Base-by-base conservation (phyloP, 2,113 vertebrate species). In the Ctenodactylus gundi region DNA sequence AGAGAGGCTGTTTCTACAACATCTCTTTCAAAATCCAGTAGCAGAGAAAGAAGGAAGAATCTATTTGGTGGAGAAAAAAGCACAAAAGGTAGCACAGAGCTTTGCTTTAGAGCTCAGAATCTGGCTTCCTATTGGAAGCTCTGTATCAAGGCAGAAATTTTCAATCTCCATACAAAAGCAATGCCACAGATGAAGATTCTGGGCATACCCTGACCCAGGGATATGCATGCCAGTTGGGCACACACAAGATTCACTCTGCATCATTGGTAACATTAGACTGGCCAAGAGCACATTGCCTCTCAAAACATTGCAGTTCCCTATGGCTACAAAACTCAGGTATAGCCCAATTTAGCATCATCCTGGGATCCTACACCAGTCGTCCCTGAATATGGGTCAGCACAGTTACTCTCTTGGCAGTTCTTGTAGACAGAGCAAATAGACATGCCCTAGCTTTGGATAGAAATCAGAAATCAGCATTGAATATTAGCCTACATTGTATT, bases 1-100 rank as follows among this genome's bases (percentile, higher is more conserved):
- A n/a, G 51, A n/a, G 23, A 57, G n/a, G 13, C 4, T 83, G 11
- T 60, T 46, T 82, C n/a, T 9, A n/a, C 46, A 27, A 39, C 14
- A 17, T 4, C 46, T 62, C 10, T 57, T 1, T 14, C 23, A 34
- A 53, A 21, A 4, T 55, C n/a, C 31, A 13, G 25, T 2, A 41
- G 34, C 12, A 34, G 3, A 41, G 12, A 20, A 1, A 17, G 9
- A 14, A 44, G 8, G 9, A 41, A 31, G 46, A 46, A 7, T 68
- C 6, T 23, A 67, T 6, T 18, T 17, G 23, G 1, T 3, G 1
- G 17, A 6, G 1, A 7, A 23, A 0, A 62, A 15, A 7, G 5
- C 1, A 4, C 25, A 17, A 39, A 73, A 62, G 7, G 34, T 62
- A 12, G 4, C 8, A 12, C 20, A 39, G 18, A 17, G 8, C 9